Conservation (phyloP, 2,888 invertebrate species). For the Tiphia femorata region DNA sequence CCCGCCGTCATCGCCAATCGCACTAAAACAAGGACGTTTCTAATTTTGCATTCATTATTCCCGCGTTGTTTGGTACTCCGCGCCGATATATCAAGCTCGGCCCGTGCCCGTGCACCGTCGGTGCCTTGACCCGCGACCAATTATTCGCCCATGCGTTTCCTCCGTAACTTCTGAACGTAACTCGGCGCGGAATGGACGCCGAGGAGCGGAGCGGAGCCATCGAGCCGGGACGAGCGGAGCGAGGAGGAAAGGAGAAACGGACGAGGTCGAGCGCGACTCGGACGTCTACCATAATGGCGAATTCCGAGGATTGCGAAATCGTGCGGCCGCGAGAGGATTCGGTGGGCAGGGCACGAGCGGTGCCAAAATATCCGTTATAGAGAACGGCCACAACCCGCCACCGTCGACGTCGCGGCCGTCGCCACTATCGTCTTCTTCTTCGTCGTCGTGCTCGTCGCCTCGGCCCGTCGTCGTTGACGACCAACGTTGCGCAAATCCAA, state of each 20-base stretch:
- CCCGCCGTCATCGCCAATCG: too few relatives aligned
- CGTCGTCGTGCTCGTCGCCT: too few relatives aligned
- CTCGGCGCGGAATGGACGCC: slow-evolving; percentile 1
- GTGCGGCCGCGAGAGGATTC: background rate
- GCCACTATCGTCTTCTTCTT: too few relatives aligned
- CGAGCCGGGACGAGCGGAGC: too few relatives aligned
- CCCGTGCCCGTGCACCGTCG: slow-evolving; percentile 21
- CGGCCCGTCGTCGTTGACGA: too few relatives aligned
- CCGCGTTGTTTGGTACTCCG: slow-evolving; percentile 11
- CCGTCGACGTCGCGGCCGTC: too few relatives aligned
- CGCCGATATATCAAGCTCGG: slow-evolving; percentile 19
- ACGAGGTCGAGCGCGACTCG: background rate
- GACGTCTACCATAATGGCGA: slow-evolving; percentile 28
- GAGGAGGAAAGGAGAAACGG: background rate
- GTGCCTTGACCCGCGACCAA: slow-evolving; percentile 49
- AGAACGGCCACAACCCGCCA: too few relatives aligned
- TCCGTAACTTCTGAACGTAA: too few relatives aligned
- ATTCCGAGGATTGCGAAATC: slow-evolving; percentile 39
- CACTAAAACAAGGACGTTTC: slow-evolving; percentile 13
- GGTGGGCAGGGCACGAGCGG: slow-evolving; percentile 6
- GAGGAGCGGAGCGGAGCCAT: too few relatives aligned
- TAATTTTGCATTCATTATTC: too few relatives aligned
- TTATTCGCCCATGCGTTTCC: slow-evolving; percentile 37
- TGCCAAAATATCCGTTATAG: slow-evolving; percentile 46
- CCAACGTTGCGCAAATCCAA: slow-evolving; percentile 5